These are phyloP conservation scores for Autographa gamma DNA, from an alignment of 2,888 invertebrate genomes.

Conservation along the genomic window DNA sequence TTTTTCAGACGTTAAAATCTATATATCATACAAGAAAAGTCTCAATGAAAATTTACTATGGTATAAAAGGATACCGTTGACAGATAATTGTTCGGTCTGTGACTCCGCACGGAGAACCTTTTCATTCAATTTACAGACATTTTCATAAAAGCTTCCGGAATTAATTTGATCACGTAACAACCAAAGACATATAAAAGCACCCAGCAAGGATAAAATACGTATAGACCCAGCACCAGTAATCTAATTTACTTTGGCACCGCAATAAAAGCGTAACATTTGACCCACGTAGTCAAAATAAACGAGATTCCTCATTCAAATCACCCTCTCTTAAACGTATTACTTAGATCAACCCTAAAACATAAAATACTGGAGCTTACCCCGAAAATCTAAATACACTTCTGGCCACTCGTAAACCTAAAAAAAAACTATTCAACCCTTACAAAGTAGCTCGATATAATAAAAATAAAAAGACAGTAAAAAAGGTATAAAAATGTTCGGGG, in stretches of 20 bases:
- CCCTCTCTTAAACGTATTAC: constrained; percentile 47
- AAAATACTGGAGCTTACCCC: constrained; percentile 47
- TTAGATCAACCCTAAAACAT: constrained; percentile 45
- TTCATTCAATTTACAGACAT: too few relatives aligned
- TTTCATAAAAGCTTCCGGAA: not conserved
- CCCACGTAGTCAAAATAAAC: constrained; percentile 33
- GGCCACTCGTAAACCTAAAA: constrained; percentile 72
- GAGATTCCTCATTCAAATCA: constrained; percentile 45
- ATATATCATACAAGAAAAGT: too few relatives aligned
- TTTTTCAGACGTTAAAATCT: too few relatives aligned
- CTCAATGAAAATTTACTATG: too few relatives aligned
- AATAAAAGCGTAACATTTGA: constrained; percentile 38
- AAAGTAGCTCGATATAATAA: constrained; percentile 67
- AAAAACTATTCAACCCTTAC: constrained; percentile 72
- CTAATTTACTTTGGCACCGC: not conserved
- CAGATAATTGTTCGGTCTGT: too few relatives aligned
- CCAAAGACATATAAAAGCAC: not conserved
- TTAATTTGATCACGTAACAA: too few relatives aligned
- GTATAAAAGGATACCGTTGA: too few relatives aligned
- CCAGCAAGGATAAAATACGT: not conserved
- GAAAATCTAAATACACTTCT: constrained; percentile 58
- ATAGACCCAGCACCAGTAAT: not conserved
- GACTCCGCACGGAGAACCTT: too few relatives aligned
- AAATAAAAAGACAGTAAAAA: constrained; percentile 81
- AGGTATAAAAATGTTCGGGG: constrained; percentile 78